phyloP scores from a whole-genome alignment of 2,113 vertebrate species.

The Formicarius rufipectus region DNA sequence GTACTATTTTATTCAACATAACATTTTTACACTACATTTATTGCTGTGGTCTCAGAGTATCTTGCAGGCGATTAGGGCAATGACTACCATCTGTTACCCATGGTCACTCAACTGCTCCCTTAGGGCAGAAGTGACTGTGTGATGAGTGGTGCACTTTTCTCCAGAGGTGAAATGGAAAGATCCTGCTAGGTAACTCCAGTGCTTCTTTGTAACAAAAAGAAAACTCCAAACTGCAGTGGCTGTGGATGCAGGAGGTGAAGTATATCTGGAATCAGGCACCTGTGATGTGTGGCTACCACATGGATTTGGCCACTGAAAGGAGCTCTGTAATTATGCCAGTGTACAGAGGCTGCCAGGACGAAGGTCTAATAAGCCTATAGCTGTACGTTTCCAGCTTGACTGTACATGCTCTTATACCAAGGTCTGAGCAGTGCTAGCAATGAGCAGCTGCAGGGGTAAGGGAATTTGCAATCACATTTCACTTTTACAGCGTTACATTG shows the following conservation, averaged over 20 bases:
- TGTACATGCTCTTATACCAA: background rate
- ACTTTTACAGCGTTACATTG: background rate
- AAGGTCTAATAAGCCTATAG: background rate
- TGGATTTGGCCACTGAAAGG: background rate
- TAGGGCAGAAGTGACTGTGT: background rate
- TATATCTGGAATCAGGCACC: background rate
- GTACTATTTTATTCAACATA: background rate
- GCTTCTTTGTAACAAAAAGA: background rate
- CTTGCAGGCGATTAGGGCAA: background rate
- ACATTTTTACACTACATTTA: background rate
- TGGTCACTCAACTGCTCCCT: background rate
- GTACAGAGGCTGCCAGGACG: background rate
- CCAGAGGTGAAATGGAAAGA: background rate
- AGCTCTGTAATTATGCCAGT: background rate
- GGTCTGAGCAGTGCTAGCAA: background rate
- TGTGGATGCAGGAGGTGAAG: background rate
- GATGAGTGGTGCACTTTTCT: fast-evolving
- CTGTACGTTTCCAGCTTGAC: background rate
- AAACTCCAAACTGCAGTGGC: background rate
- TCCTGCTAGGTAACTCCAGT: background rate
- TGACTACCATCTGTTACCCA: fast-evolving
- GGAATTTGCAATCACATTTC: background rate
- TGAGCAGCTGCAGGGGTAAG: background rate
- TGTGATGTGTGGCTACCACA: background rate
- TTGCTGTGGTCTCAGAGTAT: background rate